Conservation (phyloP, 2,797 vertebrate genomes). For the Apogon talboti region DNA sequence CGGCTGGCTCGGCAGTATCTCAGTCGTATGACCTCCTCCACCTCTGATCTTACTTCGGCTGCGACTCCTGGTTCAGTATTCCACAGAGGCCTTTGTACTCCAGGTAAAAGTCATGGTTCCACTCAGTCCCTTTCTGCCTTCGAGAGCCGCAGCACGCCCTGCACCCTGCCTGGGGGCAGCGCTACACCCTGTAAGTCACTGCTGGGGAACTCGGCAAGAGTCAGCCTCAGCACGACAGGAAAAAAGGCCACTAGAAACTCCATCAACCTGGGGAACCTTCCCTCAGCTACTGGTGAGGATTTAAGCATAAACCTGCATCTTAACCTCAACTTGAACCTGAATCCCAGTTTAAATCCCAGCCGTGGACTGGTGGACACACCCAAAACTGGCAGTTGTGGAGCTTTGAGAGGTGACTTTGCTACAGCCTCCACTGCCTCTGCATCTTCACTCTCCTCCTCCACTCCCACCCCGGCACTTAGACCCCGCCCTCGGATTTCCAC, state of each 20-base stretch:
- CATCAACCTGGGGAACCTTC: slow-evolving; percentile 86
- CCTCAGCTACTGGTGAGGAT: slow-evolving; percentile 85
- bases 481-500: slow-evolving; percentile 86
- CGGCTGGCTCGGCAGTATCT: slow-evolving; percentile 84
- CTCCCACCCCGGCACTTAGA: slow-evolving; percentile 78
- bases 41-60: slow-evolving; percentile 62
- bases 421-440: slow-evolving; percentile 65
- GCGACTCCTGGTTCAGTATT: slow-evolving; percentile 28
- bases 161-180: slow-evolving; percentile 63
- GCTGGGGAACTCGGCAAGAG: slow-evolving; percentile 82
- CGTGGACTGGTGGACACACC: slow-evolving; percentile 57
- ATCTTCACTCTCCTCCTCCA: slow-evolving; percentile 71
- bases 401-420: slow-evolving; percentile 54
- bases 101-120: slow-evolving; percentile 79
- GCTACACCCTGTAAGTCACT: slow-evolving; percentile 82
- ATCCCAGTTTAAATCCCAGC: slow-evolving; percentile 77
- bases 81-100: slow-evolving; percentile 59
- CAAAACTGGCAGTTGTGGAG: slow-evolving; percentile 63
- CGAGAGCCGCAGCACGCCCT: slow-evolving; percentile 74
- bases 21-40: slow-evolving; percentile 64
- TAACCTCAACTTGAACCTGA: slow-evolving; percentile 85
- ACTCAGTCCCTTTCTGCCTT: slow-evolving; percentile 81
- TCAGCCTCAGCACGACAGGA: slow-evolving; percentile 78
- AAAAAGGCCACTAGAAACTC: slow-evolving; percentile 86
- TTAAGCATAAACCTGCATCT: slow-evolving; percentile 85